A percentile compares a stretch with the other conserved stretches of the same genome.
These are phyloP conservation scores for Ariopsis seemanni DNA, from an alignment of 2,113 vertebrate genomes.

Conservation along the genomic window DNA sequence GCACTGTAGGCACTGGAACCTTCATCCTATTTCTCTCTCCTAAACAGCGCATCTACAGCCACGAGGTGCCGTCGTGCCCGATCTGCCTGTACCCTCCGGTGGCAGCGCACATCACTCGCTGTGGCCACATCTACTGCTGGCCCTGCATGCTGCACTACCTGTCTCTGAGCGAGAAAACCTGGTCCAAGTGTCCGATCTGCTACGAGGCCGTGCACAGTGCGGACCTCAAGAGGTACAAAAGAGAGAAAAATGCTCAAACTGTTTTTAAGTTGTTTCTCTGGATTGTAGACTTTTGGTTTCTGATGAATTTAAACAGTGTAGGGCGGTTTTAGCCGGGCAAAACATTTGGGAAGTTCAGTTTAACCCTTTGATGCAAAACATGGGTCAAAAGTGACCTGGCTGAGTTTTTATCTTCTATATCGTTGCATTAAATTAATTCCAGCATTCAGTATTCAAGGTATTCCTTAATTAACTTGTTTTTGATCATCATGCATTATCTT, in stretches of 20 bases:
- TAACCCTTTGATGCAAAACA: no score
- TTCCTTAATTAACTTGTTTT: no score
- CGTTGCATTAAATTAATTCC: no score
- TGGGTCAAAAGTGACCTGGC: no score
- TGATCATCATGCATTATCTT: no score
- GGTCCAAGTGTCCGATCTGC: constrained; percentile 98
- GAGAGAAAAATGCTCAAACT: background rate
- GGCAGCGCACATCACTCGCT: constrained; percentile 94
- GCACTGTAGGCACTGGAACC: background rate
- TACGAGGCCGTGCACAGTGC: constrained; percentile 88
- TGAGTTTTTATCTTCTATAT: no score
- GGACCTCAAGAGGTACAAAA: constrained; percentile 90
- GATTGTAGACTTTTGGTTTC: no score
- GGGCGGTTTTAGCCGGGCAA: no score
- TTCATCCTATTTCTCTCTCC: background rate
- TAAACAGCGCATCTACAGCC: constrained; percentile 91
- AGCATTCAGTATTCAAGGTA: no score
- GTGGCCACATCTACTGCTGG: constrained; percentile 98
- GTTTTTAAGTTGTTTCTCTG: background rate
- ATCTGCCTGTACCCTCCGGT: constrained; percentile 96
- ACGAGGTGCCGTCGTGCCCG: constrained; percentile 97
- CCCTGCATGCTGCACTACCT: constrained; percentile 97
- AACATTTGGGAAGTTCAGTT: no score
- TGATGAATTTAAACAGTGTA: no score
- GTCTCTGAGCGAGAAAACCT: constrained; percentile 90